phyloP scores from a whole-genome alignment of 2,797 vertebrate species.

The Helicolenus hilgendorfi region DNA sequence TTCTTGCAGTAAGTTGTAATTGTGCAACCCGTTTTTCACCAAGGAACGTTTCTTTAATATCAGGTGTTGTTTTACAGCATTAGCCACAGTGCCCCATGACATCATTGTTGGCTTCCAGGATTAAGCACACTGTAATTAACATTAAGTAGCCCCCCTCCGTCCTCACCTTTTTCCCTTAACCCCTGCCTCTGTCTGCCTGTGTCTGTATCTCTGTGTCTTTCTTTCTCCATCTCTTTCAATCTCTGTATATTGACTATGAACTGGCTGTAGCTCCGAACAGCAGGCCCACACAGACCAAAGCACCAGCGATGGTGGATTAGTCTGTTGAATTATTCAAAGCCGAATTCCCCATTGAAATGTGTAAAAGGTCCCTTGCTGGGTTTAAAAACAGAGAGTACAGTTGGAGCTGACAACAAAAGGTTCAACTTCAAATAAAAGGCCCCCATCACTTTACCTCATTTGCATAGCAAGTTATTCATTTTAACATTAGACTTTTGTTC shows the following conservation, averaged over 20 bases:
- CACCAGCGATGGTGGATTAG: conserved; percentile 86
- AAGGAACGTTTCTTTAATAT: conserved; percentile 29
- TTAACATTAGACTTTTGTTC: conserved; percentile 81
- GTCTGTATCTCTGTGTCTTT: conserved; percentile 63
- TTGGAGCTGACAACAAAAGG: conserved; percentile 89
- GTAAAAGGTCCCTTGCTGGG: conserved; percentile 90
- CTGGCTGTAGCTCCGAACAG: conserved; percentile 81
- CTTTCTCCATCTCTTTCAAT: conserved; percentile 66
- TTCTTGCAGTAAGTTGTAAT: neutral
- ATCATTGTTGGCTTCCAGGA: conserved; percentile 66
- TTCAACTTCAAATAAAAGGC: conserved; percentile 87
- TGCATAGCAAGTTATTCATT: conserved; percentile 85
- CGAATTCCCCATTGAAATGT: conserved; percentile 89
- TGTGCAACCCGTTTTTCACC: neutral
- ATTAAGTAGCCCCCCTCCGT: conserved; percentile 53
- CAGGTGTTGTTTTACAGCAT: conserved; percentile 58
- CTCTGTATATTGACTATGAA: conserved; percentile 69
- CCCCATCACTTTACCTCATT: conserved; percentile 83
- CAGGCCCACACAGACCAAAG: conserved; percentile 86
- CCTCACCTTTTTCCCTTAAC: conserved; percentile 47
- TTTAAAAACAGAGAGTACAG: conserved; percentile 88
- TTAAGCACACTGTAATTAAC: conserved; percentile 73
- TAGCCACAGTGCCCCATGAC: conserved; percentile 55
- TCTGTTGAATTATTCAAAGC: conserved; percentile 90
- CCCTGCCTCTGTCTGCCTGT: conserved; percentile 38